These are phyloP conservation scores for Thalassoma bifasciatum DNA, from an alignment of 2,113 vertebrate species.

Conservation along the genomic window DNA sequence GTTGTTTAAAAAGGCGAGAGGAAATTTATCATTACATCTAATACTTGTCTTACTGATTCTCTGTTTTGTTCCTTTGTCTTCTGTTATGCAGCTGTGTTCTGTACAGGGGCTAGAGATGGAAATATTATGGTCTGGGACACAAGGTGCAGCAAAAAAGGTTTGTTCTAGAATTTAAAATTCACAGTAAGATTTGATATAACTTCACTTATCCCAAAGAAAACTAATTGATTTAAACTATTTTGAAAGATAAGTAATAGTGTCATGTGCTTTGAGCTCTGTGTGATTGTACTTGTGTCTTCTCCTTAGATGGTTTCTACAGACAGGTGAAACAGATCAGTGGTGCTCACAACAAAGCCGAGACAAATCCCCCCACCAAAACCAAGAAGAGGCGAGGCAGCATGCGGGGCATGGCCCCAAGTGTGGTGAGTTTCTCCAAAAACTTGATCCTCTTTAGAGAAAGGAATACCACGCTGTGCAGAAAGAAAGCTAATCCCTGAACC, in stretches of 20 bases:
- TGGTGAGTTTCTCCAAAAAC: constrained; percentile 83
- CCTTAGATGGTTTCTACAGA: constrained; percentile 94
- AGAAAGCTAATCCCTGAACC: not conserved
- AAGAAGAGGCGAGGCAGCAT: constrained; percentile 87
- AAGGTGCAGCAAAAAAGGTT: constrained; percentile 97
- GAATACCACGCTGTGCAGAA: not conserved
- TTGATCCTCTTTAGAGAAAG: not conserved
- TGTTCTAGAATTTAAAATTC: not conserved
- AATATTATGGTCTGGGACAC: constrained; percentile 99
- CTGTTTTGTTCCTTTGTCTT: constrained; percentile 1
- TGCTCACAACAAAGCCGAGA: constrained; percentile 91
- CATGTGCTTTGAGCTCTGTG: not conserved
- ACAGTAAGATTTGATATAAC: not conserved
- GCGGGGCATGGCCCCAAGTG: constrained; percentile 91
- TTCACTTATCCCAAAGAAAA: no score
- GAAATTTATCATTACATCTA: no score
- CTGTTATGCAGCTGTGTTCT: constrained; percentile 89
- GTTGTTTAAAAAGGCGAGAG: no score
- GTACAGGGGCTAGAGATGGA: constrained; percentile 95
- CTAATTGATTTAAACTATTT: not conserved
- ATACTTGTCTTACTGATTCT: not conserved
- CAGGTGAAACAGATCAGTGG: constrained; percentile 96
- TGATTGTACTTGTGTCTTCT: not conserved
- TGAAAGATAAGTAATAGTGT: not conserved
- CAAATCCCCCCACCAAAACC: constrained; percentile 83